Conservation (phyloP, 2,113 vertebrate species). For the Colius striatus region DNA sequence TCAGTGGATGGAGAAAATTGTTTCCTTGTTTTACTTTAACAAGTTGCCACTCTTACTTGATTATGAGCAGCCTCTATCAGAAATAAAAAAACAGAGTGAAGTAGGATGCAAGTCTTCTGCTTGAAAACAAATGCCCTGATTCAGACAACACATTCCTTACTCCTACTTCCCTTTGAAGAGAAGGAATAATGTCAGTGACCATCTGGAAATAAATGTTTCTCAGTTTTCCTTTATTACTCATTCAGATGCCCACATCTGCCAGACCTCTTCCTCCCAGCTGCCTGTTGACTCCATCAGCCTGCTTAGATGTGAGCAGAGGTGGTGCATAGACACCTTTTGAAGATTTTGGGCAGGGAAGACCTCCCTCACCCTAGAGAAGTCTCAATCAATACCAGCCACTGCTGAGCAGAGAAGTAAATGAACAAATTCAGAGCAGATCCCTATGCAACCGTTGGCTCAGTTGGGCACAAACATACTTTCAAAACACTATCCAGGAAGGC, state of each 20-base stretch:
- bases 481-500: background rate
- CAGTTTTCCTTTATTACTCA: background rate
- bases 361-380: background rate
- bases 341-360: background rate
- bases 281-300: background rate
- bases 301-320: background rate
- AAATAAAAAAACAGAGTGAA: background rate
- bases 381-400: background rate
- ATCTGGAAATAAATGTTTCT: background rate
- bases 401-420: background rate
- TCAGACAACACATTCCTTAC: background rate
- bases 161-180: background rate
- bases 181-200: background rate
- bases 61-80: background rate
- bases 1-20: background rate
- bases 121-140: background rate
- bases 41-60: background rate
- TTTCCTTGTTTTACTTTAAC: background rate
- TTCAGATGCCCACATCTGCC: background rate
- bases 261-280: background rate
- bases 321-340: background rate
- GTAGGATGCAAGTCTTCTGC: background rate
- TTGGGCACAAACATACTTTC: background rate
- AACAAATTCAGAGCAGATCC: background rate
- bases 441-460: background rate